phyloP scores from a whole-genome alignment of 2,888 invertebrate species.

The Macrosiphum euphorbiae region DNA sequence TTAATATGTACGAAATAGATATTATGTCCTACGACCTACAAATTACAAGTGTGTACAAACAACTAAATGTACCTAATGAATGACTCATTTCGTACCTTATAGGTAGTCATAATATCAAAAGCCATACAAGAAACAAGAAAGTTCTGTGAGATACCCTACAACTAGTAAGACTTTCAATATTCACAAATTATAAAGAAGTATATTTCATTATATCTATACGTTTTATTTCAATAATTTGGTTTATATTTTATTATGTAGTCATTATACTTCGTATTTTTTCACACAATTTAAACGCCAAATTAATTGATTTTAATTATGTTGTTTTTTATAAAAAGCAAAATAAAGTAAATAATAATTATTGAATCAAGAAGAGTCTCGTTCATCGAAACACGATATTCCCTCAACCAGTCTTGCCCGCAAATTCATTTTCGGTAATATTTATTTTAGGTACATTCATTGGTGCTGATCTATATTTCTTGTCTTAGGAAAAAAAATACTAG shows the following conservation, averaged over 20 bases:
- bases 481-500: neutral
- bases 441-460: neutral
- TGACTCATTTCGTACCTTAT: neutral
- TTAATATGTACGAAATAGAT: neutral
- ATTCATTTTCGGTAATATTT: neutral
- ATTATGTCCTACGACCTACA: neutral
- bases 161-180: neutral
- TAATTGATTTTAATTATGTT: neutral
- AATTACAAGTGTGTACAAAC: neutral
- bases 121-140: neutral
- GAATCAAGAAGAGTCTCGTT: neutral
- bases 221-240: neutral
- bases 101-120: neutral
- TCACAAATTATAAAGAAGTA: neutral
- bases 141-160: neutral
- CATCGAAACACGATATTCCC: neutral
- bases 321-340: neutral
- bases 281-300: neutral
- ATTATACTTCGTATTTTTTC: neutral
- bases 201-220: neutral
- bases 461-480: neutral
- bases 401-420: neutral
- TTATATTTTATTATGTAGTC: neutral
- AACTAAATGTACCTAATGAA: neutral
- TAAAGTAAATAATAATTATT: slow-evolving; percentile 9